Percentiles rank a stretch among this genome's conserved stretches.
These are phyloP conservation scores for Nineta flava DNA, from an alignment of 2,888 invertebrate species.

Conservation along the genomic window DNA sequence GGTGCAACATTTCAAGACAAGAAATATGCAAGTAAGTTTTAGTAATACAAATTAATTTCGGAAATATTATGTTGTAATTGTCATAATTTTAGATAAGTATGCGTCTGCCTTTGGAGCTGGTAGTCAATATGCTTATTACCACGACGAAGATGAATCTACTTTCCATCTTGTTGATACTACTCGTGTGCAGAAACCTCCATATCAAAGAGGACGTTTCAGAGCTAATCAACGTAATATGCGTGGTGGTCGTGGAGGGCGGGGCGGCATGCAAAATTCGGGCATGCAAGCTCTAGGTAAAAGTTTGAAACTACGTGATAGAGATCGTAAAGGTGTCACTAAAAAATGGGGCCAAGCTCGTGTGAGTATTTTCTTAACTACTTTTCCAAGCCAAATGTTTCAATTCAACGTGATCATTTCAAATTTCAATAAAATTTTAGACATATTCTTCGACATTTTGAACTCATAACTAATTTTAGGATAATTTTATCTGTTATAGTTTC, in stretches of 20 bases:
- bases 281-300: conserved; percentile 77
- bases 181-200: conserved; percentile 74
- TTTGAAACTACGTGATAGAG: conserved; percentile 59
- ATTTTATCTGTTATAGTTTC: too few relatives aligned
- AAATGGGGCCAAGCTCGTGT: conserved; percentile 71
- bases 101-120: conserved; percentile 86
- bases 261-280: conserved; percentile 48
- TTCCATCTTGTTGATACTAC: conserved; percentile 97
- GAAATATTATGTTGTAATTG: too few relatives aligned
- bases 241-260: conserved; percentile 44
- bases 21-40: conserved; percentile 69
- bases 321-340: conserved; percentile 54
- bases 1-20: conserved; percentile 84
- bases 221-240: conserved; percentile 62
- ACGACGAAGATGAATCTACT: conserved; percentile 96
- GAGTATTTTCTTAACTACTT: too few relatives aligned
- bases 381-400: not conserved
- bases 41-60: too few relatives aligned
- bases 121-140: conserved; percentile 95
- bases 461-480: too few relatives aligned
- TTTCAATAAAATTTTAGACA: too few relatives aligned
- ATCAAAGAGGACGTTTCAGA: conserved; percentile 82
- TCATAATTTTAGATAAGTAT: conserved; percentile 53
- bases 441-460: too few relatives aligned
- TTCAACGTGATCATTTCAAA: too few relatives aligned